Base-by-base conservation (phyloP, 2,888 invertebrate genomes). In the Sarcophaga rosellei region DNA sequence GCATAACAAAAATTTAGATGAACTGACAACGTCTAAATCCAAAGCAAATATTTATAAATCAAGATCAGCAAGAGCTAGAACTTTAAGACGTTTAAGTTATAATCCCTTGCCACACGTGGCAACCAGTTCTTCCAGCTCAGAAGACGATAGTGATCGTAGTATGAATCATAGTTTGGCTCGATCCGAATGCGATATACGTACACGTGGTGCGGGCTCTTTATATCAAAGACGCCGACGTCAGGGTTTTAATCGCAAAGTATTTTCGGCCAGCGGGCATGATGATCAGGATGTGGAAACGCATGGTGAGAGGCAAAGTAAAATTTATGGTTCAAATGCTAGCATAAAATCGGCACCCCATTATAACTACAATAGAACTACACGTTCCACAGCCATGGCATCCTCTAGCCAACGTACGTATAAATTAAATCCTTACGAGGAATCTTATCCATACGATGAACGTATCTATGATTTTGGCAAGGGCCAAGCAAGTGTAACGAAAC, bases 61-160 rank as follows among this genome's bases (percentile, higher is more conserved):
- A 15, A 94, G 94, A 72, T 94, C 94, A 68, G 93, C 95, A 61
- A 93, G 94, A 74, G 95, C 95, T 75, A 93, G 95, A 63, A 95
- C 95, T 63, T 85, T 93, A 79, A 89, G 92, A 3, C 92, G 95
- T 15, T 93, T 95, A 87, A 95, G 95, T 87, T 95, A 95, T 89
- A 95, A 95, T 92, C 95, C 95, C 35, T 94, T 94, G 89, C 94
- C 94, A 8, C 92, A 94, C 80, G 94, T 94, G 88, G 94, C 94
- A 44, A 94, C 94, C 79, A 94, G 94, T 84, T 94, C 94, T 61
- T 94, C 94, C 35, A 94, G 94, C 81, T 94, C 94, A 87, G 94
- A 94, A 81, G 94, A 94, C 70, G 91, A 91, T 15, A 90, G 90
- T 85, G 91, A 91, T 21, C 89, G 90, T 76, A 93, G 93, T 65